Base-by-base conservation (phyloP, 2,888 invertebrate species). In the Unio pictorum region DNA sequence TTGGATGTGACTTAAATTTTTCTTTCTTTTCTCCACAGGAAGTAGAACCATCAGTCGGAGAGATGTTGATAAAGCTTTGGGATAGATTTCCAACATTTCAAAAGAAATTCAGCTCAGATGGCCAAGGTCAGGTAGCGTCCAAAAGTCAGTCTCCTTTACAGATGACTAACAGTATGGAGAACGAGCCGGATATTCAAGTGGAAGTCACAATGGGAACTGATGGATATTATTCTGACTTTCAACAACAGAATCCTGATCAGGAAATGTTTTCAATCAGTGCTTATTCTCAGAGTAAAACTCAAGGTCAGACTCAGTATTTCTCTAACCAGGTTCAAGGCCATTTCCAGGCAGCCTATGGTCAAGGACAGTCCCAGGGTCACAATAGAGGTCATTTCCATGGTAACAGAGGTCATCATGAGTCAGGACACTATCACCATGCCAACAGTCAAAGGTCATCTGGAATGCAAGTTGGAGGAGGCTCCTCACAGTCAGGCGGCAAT, bases 41-140 rank as follows among this genome's bases (percentile, higher is more conserved):
- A 79, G 80, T 92, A 54, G 91, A 91, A 70, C 90, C 91, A 23
- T 82, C 78, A 67, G 88, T 91, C 23, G 91, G 91, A 34, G 90
- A 91, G 78, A 82, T 86, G 23, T 81, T 91, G 54, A 85, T 91
- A 55, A 87, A 87, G 71, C 79, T 91, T 67, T 91, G 91, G 91
- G 90, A 91, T 69, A 86, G 83, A 73, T 76, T 83, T n/a, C 86
- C 65, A 63, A 72, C 17, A 23, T 57, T 61, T 20, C 30, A 55
- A 8, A 60, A 69, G 55, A 64, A 73, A 61, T 64, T 56, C 28
- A 61, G 68, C 56, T 20, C 55, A 26, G 67, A 55, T 45, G 56
- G 58, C 20, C 30, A 30, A 63, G 61, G 61, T 63, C 64, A 68
- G 26, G 61, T 55, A 64, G 66, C 55, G 30, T 54, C 61, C 30